Conservation (phyloP, 2,797 vertebrate species). For the Kryptopterus vitreolus region DNA sequence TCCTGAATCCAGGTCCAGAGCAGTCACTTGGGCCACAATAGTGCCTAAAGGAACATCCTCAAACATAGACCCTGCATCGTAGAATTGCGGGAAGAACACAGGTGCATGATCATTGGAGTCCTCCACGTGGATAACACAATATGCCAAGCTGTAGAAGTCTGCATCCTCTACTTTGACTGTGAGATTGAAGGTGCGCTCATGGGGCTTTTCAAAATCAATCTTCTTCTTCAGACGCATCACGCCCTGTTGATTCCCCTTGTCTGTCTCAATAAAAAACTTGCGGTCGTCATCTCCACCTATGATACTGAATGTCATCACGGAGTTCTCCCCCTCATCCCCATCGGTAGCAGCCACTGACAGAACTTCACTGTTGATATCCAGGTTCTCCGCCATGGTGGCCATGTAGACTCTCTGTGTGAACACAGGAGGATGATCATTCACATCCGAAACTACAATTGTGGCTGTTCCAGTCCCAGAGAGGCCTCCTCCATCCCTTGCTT, state of each 20-base stretch:
- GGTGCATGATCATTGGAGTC: slow-evolving; percentile 87
- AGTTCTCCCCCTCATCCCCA: slow-evolving; percentile 83
- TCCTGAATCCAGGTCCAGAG: slow-evolving; percentile 84
- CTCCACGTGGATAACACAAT: slow-evolving; percentile 84
- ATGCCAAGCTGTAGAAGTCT: slow-evolving; percentile 79
- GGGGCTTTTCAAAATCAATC: slow-evolving; percentile 86
- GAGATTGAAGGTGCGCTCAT: slow-evolving; percentile 85
- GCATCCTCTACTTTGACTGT: slow-evolving; percentile 86
- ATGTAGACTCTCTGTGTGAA: slow-evolving; percentile 82
- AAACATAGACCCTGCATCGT: slow-evolving; percentile 76
- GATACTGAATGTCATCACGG: slow-evolving; percentile 83
- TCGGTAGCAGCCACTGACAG: slow-evolving; percentile 81
- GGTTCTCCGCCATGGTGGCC: slow-evolving; percentile 76
- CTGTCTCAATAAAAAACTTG: slow-evolving; percentile 87
- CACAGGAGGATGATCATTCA: slow-evolving; percentile 86
- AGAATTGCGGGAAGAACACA: slow-evolving; percentile 83
- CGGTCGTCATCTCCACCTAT: slow-evolving; percentile 80
- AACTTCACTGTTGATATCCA: slow-evolving; percentile 80
- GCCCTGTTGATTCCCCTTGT: slow-evolving; percentile 76
- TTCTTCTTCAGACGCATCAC: slow-evolving; percentile 78
- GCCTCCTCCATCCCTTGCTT: slow-evolving; percentile 85
- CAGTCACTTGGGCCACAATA: slow-evolving; percentile 82
- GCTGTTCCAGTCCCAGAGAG: slow-evolving; percentile 85
- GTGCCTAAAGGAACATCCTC: slow-evolving; percentile 81
- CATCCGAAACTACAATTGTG: slow-evolving; percentile 82